These are phyloP conservation scores for Microtus oregoni DNA, from an alignment of 2,113 vertebrate species.

Conservation along the genomic window DNA sequence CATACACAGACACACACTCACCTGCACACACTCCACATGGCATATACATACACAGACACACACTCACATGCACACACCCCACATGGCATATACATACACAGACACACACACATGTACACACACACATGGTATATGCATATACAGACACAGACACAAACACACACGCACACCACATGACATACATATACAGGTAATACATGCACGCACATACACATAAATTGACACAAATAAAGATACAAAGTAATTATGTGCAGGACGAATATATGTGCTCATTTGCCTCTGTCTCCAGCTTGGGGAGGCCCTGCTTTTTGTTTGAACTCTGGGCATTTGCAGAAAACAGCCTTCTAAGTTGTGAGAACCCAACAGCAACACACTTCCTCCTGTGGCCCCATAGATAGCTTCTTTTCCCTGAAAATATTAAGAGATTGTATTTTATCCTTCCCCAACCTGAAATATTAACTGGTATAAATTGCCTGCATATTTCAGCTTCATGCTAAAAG, in stretches of 20 bases:
- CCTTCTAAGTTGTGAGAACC: slow-evolving; percentile 10
- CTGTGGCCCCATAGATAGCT: neutral
- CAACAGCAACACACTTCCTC: neutral
- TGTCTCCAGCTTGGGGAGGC: neutral
- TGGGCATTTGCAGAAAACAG: neutral
- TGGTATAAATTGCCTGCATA: slow-evolving; percentile 69
- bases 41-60: neutral
- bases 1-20: neutral
- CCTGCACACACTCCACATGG: neutral
- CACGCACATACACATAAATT: neutral
- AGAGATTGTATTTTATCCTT: slow-evolving; percentile 45
- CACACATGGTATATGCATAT: neutral
- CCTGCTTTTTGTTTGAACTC: neutral
- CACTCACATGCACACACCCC: neutral
- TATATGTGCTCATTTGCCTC: neutral
- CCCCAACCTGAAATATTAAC: slow-evolving; percentile 80
- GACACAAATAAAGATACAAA: neutral
- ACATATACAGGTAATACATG: neutral
- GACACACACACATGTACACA: neutral
- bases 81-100: neutral
- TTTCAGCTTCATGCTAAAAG: slow-evolving; percentile 70
- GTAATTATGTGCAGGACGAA: neutral
- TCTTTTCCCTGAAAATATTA: slow-evolving; percentile 35
- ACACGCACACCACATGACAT: neutral
- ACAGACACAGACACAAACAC: neutral